These are phyloP conservation scores for Coelopa frigida DNA, from an alignment of 1,140 invertebrate genomes.

Conservation along the genomic window DNA sequence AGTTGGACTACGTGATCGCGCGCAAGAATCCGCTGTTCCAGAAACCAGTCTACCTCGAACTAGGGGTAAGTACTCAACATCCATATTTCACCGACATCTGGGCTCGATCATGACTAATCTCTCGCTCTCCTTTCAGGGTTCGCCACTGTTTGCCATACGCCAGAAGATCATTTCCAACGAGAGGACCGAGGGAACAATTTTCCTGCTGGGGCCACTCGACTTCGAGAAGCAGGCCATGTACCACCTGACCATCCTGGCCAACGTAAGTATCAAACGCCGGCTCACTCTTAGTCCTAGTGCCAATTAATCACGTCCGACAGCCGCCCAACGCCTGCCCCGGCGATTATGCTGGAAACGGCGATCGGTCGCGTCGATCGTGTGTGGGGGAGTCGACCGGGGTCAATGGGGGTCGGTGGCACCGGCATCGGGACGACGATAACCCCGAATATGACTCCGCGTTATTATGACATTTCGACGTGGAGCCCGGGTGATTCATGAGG, in stretches of 20 bases:
- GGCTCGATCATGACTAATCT: neutral
- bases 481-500: too few species aligned
- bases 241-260: conserved; percentile 69
- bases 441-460: too few species aligned
- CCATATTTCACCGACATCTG: neutral
- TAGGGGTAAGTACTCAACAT: conserved; percentile 51
- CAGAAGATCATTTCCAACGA: conserved; percentile 66
- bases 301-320: too few species aligned
- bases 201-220: conserved; percentile 66
- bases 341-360: too few species aligned
- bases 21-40: conserved; percentile 67
- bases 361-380: too few species aligned
- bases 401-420: too few species aligned
- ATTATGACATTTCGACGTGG: too few species aligned
- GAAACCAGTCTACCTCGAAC: conserved; percentile 70
- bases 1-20: conserved; percentile 71
- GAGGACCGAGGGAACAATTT: conserved; percentile 67
- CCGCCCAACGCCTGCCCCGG: too few species aligned
- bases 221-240: conserved; percentile 81
- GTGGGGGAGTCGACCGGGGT: too few species aligned
- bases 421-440: too few species aligned
- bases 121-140: conserved; percentile 48
- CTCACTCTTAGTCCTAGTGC: too few species aligned
- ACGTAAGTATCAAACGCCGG: conserved; percentile 69
- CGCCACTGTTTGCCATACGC: conserved; percentile 65